phyloP scores from a whole-genome alignment of 2,113 vertebrate species.

The Ornithorhynchus anatinus region DNA sequence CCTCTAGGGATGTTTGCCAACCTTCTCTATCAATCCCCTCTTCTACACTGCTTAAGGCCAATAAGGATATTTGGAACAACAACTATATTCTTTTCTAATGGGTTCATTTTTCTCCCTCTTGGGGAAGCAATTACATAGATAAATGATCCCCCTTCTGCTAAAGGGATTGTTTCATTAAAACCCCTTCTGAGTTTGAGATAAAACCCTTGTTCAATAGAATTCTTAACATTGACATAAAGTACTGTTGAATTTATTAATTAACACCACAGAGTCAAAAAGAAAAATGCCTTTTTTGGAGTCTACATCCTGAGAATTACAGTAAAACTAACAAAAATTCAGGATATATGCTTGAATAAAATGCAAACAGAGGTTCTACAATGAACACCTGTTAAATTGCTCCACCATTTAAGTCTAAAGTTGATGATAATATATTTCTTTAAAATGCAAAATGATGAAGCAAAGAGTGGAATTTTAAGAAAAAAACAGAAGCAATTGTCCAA shows the following conservation, averaged over 20 bases:
- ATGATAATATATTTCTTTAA: no score
- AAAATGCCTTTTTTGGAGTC: neutral
- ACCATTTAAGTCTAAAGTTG: no score
- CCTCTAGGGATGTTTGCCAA: neutral
- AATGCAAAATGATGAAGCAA: neutral
- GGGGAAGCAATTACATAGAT: constrained; percentile 3
- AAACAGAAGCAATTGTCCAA: neutral
- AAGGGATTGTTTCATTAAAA: constrained; percentile 19
- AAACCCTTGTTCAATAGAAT: neutral
- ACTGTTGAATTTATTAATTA: neutral
- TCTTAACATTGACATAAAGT: constrained; percentile 2
- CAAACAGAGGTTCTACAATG: no score
- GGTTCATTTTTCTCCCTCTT: neutral
- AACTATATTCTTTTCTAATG: neutral
- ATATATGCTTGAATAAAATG: neutral
- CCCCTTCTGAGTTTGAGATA: neutral
- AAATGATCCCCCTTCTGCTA: neutral
- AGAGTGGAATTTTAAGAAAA: neutral
- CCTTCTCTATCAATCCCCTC: neutral
- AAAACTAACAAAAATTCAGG: neutral
- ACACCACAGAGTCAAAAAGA: neutral
- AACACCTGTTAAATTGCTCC: no score
- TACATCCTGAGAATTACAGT: neutral
- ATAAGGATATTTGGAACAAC: neutral
- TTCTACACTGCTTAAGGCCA: neutral